Evolutionary conservation across 2,797 vertebrate genomes (phyloP), one percentile per base, ranked within the genome.

Genomic region (Pipistrellus pygmaeus): DNA sequence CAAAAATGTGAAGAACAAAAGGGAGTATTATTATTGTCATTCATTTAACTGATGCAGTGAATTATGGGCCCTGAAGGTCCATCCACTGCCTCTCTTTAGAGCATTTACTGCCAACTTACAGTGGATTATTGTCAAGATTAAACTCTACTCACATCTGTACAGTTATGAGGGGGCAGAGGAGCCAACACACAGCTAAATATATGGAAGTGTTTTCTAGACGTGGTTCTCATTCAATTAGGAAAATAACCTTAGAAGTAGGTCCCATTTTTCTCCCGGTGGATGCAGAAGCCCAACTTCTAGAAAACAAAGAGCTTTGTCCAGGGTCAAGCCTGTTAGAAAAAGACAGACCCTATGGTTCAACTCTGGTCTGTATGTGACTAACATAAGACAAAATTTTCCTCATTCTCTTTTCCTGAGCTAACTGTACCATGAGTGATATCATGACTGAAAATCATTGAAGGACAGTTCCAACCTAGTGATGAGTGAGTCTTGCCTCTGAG

Each of bases 331-430:
- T 20, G 27, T 55, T 62, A 80, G 72, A 78, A 4, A 71, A 92
- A 75, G 18, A 41, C 12, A 71, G 35, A 64, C 12, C 1, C 41
- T 20, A 18, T 30, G 25, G 32, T 82, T 55, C 55, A 27, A 44
- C 32, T 75, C 30, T 68, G 32, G 23, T 72, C 46, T 82, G 12
- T 66, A 30, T 57, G 15, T 76, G 17, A 66, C 14, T 55, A 60
- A 88, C 55, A 20, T 17, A 60, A 46, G 8, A 62, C 23, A 62
- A 60, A 3, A 68, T 21, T 85, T 62, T 64, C 44, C 20, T 90
- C 10, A 20, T 90, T 77, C 86, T 82, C 15, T 82, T 85, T 80
- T 77, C 32, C n/a, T 94, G 88, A 62, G 44, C 23, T n/a, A 27
- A 60, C 27, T 95, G 57, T 21, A 21, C 5, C 57, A 3, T 20